Conservation (phyloP, 2,797 vertebrate genomes). For the Tokudaia tokunoshimensis region DNA sequence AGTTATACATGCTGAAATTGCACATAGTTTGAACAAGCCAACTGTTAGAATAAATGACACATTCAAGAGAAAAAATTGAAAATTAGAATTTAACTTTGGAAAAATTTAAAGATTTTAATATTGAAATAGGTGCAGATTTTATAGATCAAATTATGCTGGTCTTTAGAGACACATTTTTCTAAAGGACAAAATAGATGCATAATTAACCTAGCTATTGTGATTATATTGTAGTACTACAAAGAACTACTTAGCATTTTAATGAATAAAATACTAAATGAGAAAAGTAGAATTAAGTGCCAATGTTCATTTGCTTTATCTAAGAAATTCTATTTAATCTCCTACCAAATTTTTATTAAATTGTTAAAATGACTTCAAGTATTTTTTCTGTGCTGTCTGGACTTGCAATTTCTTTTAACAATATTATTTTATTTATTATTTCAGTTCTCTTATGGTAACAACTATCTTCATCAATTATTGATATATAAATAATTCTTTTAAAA, state of each 20-base stretch:
- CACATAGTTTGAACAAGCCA: slow-evolving; percentile 63
- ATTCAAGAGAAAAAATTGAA: slow-evolving; percentile 57
- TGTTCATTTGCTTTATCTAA: slow-evolving; percentile 18
- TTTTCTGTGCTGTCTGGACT: not conserved
- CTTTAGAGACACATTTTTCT: slow-evolving; percentile 33
- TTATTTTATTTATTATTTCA: not conserved
- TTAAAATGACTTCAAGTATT: not conserved
- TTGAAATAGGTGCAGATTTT: slow-evolving; percentile 10
- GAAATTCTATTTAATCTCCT: not conserved
- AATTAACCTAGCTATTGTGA: not conserved
- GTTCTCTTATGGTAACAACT: not conserved
- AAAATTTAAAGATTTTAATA: slow-evolving; percentile 52
- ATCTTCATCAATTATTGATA: not conserved
- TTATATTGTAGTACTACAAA: not conserved
- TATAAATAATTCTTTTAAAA: not conserved
- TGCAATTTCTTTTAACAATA: not conserved
- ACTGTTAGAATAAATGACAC: slow-evolving; percentile 49
- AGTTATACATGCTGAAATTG: slow-evolving; percentile 64
- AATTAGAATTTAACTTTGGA: slow-evolving; percentile 37
- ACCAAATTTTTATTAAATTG: not conserved
- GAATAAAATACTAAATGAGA: not conserved
- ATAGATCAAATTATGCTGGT: not conserved
- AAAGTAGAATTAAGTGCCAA: not conserved
- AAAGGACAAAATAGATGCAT: not conserved
- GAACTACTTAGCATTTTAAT: not conserved